Percentiles rank a stretch among this genome's conserved stretches.
These are phyloP conservation scores for human DNA, from an alignment of 2,113 vertebrate species.

Conservation along the genomic window GRCh38 chr12:66105501-66106000, in stretches of 20 bases:
- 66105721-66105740: not conserved
- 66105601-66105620: not conserved
- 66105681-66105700: not conserved
- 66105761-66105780: not conserved
- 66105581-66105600: not conserved
- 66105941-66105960: slow-evolving; percentile 17
- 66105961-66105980: not conserved
- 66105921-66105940: slow-evolving; percentile 36
- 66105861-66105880: not conserved
- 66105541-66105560: not conserved
- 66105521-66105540: not conserved
- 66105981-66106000: not conserved
- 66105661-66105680: not conserved
- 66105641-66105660: not conserved
- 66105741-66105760: slow-evolving; percentile 24
- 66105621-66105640: not conserved
- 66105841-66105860: not conserved
- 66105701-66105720: not conserved
- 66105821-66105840: not conserved
- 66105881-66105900: slow-evolving; percentile 5
- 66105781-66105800: not conserved
- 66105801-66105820: not conserved
- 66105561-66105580: not conserved
- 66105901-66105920: not conserved
- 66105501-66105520: not conserved